phyloP scores from a whole-genome alignment of 2,888 invertebrate species.

The Luffia ferchaultella region DNA sequence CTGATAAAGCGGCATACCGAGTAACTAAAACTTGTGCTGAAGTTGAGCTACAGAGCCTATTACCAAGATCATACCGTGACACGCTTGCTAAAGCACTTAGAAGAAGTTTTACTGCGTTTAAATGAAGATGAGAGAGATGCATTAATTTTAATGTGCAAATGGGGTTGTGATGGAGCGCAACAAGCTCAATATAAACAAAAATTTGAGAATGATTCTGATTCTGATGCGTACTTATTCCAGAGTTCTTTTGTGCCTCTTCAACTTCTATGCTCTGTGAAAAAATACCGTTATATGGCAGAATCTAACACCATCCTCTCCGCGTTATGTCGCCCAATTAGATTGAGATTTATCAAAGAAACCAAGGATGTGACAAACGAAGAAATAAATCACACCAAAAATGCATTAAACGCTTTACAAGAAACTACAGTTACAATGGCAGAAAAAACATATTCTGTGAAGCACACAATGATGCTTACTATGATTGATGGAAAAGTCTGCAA shows the following conservation, averaged over 20 bases:
- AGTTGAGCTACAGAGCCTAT: slow-evolving; percentile 4
- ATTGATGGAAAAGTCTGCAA: slow-evolving; percentile 27
- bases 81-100: background rate
- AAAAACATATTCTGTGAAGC: slow-evolving; percentile 10
- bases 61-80: slow-evolving; percentile 7
- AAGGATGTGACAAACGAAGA: slow-evolving; percentile 9
- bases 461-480: slow-evolving; percentile 21
- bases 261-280: background rate
- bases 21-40: slow-evolving; percentile 7
- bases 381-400: slow-evolving; percentile 1
- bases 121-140: background rate
- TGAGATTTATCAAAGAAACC: slow-evolving; percentile 9
- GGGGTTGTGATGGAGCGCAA: slow-evolving; percentile 12
- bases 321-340: slow-evolving; percentile 10
- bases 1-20: slow-evolving; percentile 1
- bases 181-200: slow-evolving; percentile 7
- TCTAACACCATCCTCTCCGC: slow-evolving; percentile 7
- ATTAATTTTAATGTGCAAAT: slow-evolving; percentile 7
- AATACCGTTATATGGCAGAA: slow-evolving; percentile 9
- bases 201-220: slow-evolving; percentile 4
- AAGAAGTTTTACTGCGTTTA: background rate
- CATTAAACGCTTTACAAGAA: background rate
- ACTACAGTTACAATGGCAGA: background rate
- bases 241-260: slow-evolving; percentile 9
- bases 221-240: slow-evolving; percentile 8